Base-by-base conservation (phyloP, 2,797 vertebrate genomes). In the Acanthurus leucopareius region DNA sequence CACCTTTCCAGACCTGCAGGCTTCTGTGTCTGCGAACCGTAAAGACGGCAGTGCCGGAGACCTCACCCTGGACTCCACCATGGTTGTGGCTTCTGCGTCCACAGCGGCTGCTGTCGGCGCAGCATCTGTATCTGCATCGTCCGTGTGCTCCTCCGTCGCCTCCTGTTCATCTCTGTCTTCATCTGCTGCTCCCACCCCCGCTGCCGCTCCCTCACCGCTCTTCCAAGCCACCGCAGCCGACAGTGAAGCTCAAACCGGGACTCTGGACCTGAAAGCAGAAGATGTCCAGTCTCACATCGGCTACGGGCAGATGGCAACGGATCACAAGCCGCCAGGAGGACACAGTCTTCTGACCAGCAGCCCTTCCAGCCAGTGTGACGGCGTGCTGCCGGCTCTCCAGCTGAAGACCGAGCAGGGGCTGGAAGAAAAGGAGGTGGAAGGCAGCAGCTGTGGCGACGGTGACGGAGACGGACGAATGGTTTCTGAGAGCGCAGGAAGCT, bases 1-100 rank as follows among this genome's bases (percentile, higher is more conserved):
- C 0, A 98, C 97, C 11, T 99, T 99, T 90, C 98, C 98, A 0
- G 98, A 99, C 91, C 89, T 99, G 90, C 97, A 97, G 91, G 93
- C 94, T 45, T 94, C 96, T 0, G 93, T 94, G 7, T 80, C 95
- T 22, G 85, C 94, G 1, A 96, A 95, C 71, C 82, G 87, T 28
- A 86, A 76, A 45, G 48, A 45, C 0, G 79, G 88, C 3, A 40
- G 78, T 15, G 52, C 83, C 0, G 73, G 90, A 0, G 92, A 95
- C 16, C 74, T 92, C 35, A 51, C 74, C 0, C 79, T 91, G 40
- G 93, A 94, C 60, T 70, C 91, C 0, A 25, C 60, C 49, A 44
- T 83, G 67, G 69, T 73, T 0, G 10, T 69, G 0, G 73, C 79
- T 6, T 64, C 44, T 10, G 51, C 22, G 1, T 53, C 88, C 13